phyloP scores from a whole-genome alignment of 1,140 invertebrate genomes.

The Littorina saxatilis region DNA sequence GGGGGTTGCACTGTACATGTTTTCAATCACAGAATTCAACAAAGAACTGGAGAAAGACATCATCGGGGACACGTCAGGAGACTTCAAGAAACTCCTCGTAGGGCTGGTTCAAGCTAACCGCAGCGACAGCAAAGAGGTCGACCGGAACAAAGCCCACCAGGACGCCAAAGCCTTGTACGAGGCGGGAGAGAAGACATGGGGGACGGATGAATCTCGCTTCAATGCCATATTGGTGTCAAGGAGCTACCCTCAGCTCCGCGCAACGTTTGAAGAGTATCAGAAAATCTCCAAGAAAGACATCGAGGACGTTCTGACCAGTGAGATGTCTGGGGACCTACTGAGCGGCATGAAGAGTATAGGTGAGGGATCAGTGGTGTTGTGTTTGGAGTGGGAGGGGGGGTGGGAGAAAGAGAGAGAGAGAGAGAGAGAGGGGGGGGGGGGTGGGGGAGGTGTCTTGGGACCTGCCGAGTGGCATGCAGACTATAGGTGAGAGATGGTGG shows the following conservation, averaged over 20 bases:
- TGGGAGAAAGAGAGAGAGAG: too few relatives aligned
- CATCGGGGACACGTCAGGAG: slow-evolving; percentile 93
- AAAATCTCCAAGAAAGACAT: slow-evolving; percentile 74
- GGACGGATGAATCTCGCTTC: slow-evolving; percentile 78
- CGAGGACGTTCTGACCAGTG: slow-evolving; percentile 73
- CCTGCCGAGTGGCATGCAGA: too few relatives aligned
- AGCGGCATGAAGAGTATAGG: slow-evolving; percentile 73
- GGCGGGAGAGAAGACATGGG: slow-evolving; percentile 77
- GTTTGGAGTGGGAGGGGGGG: not conserved
- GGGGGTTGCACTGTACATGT: too few relatives aligned
- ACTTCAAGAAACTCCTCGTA: slow-evolving; percentile 93
- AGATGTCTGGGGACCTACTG: slow-evolving; percentile 75
- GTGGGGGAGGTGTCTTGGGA: too few relatives aligned
- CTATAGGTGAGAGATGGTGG: too few relatives aligned
- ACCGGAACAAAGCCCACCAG: slow-evolving; percentile 68
- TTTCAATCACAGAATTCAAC: slow-evolving; percentile 92
- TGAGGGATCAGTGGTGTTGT: too few relatives aligned
- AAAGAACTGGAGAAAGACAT: slow-evolving; percentile 91
- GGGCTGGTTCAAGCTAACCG: slow-evolving; percentile 74
- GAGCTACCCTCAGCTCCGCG: slow-evolving; percentile 74
- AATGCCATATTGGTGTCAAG: slow-evolving; percentile 71
- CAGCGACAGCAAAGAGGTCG: slow-evolving; percentile 65
- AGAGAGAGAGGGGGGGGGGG: not conserved
- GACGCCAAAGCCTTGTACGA: slow-evolving; percentile 73
- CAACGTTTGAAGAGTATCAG: slow-evolving; percentile 74